phyloP scores from a whole-genome alignment of 2,888 invertebrate genomes.

The Hydrotaea diabolus region DNA sequence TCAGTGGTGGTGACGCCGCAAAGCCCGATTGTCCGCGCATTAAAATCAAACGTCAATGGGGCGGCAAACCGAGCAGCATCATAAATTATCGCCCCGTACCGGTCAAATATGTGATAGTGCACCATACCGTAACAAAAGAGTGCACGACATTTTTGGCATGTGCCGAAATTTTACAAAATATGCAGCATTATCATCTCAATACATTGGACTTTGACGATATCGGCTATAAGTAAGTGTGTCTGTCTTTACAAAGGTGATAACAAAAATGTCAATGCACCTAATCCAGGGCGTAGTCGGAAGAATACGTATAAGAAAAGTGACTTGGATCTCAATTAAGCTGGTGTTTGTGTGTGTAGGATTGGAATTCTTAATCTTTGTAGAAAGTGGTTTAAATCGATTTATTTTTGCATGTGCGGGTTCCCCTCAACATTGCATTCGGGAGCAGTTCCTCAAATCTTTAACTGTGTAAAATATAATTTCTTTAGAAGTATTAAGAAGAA shows the following conservation, averaged over 20 bases:
- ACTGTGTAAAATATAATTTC: too few species aligned
- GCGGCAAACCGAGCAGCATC: conserved; percentile 81
- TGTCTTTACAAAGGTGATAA: neutral
- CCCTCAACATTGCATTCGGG: too few species aligned
- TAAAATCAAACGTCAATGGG: conserved; percentile 84
- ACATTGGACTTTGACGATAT: conserved; percentile 82
- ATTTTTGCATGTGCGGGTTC: too few species aligned
- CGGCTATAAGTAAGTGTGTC: conserved; percentile 81
- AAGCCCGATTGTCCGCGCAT: conserved; percentile 82
- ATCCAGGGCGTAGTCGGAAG: too few species aligned
- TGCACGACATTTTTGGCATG: conserved; percentile 82
- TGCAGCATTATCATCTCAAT: conserved; percentile 83
- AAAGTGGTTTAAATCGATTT: too few species aligned
- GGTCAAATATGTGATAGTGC: conserved; percentile 82
- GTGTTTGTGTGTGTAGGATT: too few species aligned
- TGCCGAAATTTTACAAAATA: conserved; percentile 80
- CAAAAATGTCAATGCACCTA: too few species aligned
- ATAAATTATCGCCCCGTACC: conserved; percentile 84
- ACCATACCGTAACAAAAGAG: conserved; percentile 82
- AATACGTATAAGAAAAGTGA: too few species aligned
- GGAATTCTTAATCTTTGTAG: too few species aligned
- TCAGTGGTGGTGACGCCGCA: neutral
- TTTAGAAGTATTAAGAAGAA: too few species aligned
- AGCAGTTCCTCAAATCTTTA: too few species aligned
- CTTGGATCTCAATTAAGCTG: too few species aligned